phyloP scores from a whole-genome alignment of 1,140 invertebrate genomes.

The Heliconius eleuchia region DNA sequence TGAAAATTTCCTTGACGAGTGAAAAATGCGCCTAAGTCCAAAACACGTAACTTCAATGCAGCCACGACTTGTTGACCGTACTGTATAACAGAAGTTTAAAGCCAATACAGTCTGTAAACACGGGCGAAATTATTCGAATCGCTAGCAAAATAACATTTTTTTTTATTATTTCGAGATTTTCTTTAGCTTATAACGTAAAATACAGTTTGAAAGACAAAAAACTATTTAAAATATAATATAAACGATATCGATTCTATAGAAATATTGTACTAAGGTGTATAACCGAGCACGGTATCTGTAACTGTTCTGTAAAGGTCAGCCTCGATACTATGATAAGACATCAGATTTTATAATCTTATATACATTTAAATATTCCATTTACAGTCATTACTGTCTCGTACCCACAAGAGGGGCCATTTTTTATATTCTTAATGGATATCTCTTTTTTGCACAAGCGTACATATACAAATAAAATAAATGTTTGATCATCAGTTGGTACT shows the following conservation, averaged over 20 bases:
- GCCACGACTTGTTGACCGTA: no score
- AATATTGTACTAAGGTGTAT: neutral
- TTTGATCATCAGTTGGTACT: neutral
- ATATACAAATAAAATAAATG: neutral
- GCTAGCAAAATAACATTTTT: neutral
- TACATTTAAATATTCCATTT: constrained; percentile 27
- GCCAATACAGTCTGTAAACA: neutral
- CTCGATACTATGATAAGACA: constrained; percentile 27
- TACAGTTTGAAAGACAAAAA: neutral
- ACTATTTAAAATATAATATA: constrained; percentile 4
- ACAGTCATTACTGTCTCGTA: neutral
- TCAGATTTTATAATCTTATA: constrained; percentile 21
- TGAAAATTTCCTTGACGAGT: no score
- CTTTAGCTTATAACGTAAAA: neutral
- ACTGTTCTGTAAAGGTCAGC: constrained; percentile 25
- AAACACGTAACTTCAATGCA: neutral
- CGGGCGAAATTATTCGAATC: neutral
- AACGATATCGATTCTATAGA: neutral
- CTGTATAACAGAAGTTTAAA: neutral
- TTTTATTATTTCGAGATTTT: neutral
- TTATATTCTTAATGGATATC: constrained; percentile 1
- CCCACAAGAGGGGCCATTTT: neutral
- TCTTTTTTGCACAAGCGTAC: neutral
- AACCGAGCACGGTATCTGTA: constrained; percentile 8
- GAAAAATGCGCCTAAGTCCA: no score